Evolutionary conservation across 2,888 invertebrate species (phyloP).

Genomic region (Lasiommata megera): DNA sequence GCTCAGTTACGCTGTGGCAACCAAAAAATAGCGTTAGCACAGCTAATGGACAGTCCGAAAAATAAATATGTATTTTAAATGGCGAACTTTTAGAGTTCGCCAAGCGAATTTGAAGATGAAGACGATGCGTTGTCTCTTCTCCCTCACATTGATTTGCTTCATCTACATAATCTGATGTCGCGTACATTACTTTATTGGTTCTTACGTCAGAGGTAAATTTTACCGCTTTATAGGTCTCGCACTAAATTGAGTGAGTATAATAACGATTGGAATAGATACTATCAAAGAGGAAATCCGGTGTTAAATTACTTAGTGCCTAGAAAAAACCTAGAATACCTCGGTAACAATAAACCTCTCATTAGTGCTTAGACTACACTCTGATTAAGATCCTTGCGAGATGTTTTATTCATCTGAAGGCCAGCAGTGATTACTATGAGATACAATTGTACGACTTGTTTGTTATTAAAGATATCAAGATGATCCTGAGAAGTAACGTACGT

Average conservation of each 20-base stretch:
- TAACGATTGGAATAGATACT: conserved; percentile 14
- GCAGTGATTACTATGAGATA: conserved; percentile 8
- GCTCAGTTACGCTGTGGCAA: too few relatives aligned
- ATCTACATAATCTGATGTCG: too few relatives aligned
- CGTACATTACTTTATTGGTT: too few relatives aligned
- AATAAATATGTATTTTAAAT: too few relatives aligned
- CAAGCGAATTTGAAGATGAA: too few relatives aligned
- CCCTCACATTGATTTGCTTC: too few relatives aligned
- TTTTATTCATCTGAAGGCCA: conserved; percentile 3
- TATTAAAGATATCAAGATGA: conserved; percentile 8
- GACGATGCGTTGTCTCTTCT: too few relatives aligned
- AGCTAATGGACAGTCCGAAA: too few relatives aligned
- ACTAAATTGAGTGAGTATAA: not conserved
- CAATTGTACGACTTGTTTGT: conserved; percentile 9
- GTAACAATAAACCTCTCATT: conserved; percentile 20
- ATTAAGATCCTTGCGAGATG: conserved; percentile 2
- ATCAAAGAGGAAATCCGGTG: conserved; percentile 33
- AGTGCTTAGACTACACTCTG: conserved; percentile 9
- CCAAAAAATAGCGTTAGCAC: too few relatives aligned
- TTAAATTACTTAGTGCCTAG: conserved; percentile 6
- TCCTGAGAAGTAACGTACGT: conserved; percentile 2
- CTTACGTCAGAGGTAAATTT: too few relatives aligned
- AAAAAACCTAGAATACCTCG: conserved; percentile 26
- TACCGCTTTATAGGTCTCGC: too few relatives aligned
- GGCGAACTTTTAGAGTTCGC: too few relatives aligned